A percentile compares a stretch with the other conserved stretches of the same genome.
These are phyloP conservation scores for Acinonyx jubatus DNA, from an alignment of 2,113 vertebrate genomes.

Conservation along the genomic window DNA sequence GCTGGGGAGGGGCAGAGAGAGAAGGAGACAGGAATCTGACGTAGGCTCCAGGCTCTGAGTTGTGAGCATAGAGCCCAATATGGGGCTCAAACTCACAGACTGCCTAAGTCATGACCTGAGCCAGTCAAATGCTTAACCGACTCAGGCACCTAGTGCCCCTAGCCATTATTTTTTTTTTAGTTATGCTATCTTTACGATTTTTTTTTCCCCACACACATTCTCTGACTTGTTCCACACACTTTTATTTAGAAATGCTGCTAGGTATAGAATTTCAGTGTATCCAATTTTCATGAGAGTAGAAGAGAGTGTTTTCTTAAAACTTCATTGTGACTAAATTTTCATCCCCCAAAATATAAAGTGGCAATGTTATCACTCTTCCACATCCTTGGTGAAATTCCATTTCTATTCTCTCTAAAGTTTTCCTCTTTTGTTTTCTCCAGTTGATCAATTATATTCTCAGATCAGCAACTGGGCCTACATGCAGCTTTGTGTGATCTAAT, in stretches of 20 bases:
- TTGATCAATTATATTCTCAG: neutral
- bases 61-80: no score
- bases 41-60: no score
- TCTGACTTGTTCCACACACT: neutral
- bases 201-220: neutral
- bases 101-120: no score
- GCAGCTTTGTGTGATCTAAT: neutral
- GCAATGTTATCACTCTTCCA: neutral
- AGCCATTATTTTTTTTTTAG: neutral
- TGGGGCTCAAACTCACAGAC: no score
- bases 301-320: neutral
- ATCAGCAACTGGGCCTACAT: neutral
- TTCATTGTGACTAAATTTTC: neutral
- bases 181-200: neutral
- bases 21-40: no score
- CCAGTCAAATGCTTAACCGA: no score
- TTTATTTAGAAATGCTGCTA: neutral
- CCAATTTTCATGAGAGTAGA: neutral
- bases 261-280: neutral
- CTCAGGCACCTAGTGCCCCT: neutral
- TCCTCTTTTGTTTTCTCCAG: neutral
- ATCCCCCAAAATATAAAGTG: neutral
- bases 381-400: neutral
- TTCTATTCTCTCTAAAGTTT: neutral
- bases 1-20: no score